Evolutionary conservation across 1,140 invertebrate species (phyloP).

Genomic region (Drosophila subobscura): DNA sequence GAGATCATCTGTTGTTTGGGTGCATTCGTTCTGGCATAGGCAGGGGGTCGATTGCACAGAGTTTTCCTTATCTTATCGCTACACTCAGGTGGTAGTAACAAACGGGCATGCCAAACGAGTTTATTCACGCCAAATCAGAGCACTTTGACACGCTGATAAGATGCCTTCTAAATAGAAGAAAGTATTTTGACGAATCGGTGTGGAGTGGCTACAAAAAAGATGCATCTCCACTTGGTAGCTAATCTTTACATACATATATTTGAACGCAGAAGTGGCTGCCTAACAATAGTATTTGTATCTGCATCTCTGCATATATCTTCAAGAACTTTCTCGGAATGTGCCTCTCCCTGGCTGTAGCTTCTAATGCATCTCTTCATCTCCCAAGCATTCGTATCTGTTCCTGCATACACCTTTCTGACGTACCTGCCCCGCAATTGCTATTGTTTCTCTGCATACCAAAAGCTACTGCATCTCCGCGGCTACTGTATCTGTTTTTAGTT

Average conservation of each 20-base stretch:
- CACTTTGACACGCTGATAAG: constrained; percentile 34
- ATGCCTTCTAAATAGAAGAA: background rate
- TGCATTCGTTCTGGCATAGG: constrained; percentile 5
- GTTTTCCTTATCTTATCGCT: constrained; percentile 38
- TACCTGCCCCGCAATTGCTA: too few relatives aligned
- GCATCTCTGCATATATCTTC: too few relatives aligned
- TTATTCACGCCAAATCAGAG: constrained; percentile 38
- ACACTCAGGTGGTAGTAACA: constrained; percentile 5
- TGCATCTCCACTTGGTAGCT: too few relatives aligned
- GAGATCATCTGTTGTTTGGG: constrained; percentile 45
- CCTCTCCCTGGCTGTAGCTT: too few relatives aligned
- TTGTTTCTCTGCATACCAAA: too few relatives aligned
- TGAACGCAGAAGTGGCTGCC: background rate
- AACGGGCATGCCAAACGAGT: constrained; percentile 23
- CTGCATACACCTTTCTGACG: too few relatives aligned
- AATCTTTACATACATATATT: too few relatives aligned
- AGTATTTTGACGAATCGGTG: background rate
- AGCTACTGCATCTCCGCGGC: background rate
- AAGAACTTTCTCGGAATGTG: too few relatives aligned
- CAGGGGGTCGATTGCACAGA: constrained; percentile 20
- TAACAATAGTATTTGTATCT: too few relatives aligned
- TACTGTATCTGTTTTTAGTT: constrained; percentile 25
- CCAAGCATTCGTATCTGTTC: too few relatives aligned
- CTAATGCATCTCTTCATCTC: too few relatives aligned
- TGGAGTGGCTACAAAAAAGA: too few relatives aligned